Conservation (phyloP, 2,888 invertebrate species). For the Leptogaster cylindrica region DNA sequence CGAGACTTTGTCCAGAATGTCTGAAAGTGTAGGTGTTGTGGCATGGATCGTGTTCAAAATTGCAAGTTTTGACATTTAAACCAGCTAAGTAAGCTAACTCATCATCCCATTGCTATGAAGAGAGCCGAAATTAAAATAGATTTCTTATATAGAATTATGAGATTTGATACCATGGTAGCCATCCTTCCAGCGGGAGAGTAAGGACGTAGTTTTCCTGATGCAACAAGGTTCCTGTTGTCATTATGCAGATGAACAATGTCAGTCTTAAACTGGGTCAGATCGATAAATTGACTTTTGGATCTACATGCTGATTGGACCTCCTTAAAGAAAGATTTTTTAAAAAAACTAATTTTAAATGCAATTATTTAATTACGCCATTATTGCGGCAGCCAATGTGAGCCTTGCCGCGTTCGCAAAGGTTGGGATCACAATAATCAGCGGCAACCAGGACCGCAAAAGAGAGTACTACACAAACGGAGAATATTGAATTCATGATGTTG, state of each 20-base stretch:
- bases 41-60: slow-evolving; percentile 36
- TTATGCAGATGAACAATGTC: slow-evolving; percentile 44
- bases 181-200: slow-evolving; percentile 47
- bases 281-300: neutral
- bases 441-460: too few species aligned
- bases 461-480: too few species aligned
- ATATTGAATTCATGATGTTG: too few species aligned
- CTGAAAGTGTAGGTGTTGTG: slow-evolving; percentile 17
- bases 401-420: too few species aligned
- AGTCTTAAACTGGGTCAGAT: neutral
- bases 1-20: slow-evolving; percentile 43
- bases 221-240: slow-evolving; percentile 47
- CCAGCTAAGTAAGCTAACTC: slow-evolving; percentile 49
- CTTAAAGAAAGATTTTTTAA: neutral
- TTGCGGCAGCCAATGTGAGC: slow-evolving; percentile 16
- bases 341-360: neutral
- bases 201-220: slow-evolving; percentile 43
- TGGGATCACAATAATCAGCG: too few species aligned
- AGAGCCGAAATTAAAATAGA: neutral
- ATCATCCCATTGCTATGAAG: slow-evolving; percentile 43
- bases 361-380: neutral
- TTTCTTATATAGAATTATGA: too few species aligned
- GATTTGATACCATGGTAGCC: slow-evolving; percentile 43
- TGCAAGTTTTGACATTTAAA: slow-evolving; percentile 48
- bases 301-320: neutral